Base-by-base conservation (phyloP, 2,797 vertebrate species). In the Odontamblyopus rebecca region DNA sequence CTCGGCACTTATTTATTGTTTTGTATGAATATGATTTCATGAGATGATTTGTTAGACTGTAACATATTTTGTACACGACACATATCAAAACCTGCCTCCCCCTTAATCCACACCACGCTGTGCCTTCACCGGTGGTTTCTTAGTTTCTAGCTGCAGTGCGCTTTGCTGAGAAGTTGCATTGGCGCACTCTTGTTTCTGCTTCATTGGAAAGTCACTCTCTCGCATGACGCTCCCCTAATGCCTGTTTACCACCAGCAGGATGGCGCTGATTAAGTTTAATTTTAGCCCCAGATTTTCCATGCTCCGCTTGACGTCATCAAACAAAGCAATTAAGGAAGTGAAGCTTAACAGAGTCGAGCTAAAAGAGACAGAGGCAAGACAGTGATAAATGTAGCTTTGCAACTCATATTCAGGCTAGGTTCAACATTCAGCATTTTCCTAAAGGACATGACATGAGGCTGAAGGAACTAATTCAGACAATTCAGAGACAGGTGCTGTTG, bases 241-340 rank as follows among this genome's bases (percentile, higher is more conserved):
- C 13, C 44, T 76, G 69, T 73, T 84, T 59, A 74, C 57, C 76
- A 75, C 65, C 77, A 66, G 71, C 61, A 51, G 19, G 30, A 56
- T 75, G 30, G 41, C 30, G 15, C 60, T 81, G 80, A 86, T 86
- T 57, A 60, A 13, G 72, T 81, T 88, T 86, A 44, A 84, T 86
- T 89, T 90, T 82, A 90, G 84, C 64, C 57, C 50, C 51, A 1
- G 69, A 80, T 81, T 86, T 70, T 48, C 74, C 70, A 77, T 74
- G 76, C 80, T 82, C 30, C 73, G 72, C 76, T 84, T 80, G 79
- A 84, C 79, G 85, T 90, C 84, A 90, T 85, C 75, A 86, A 75
- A 81, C 57, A 65, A 70, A 72, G 67, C 80, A 48, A 80, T 84
- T 71, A 71, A 64, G 16, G 60, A 60, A 68, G 65, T 27, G 29